Conservation (phyloP, 2,888 invertebrate genomes). For the Timandra comae region DNA sequence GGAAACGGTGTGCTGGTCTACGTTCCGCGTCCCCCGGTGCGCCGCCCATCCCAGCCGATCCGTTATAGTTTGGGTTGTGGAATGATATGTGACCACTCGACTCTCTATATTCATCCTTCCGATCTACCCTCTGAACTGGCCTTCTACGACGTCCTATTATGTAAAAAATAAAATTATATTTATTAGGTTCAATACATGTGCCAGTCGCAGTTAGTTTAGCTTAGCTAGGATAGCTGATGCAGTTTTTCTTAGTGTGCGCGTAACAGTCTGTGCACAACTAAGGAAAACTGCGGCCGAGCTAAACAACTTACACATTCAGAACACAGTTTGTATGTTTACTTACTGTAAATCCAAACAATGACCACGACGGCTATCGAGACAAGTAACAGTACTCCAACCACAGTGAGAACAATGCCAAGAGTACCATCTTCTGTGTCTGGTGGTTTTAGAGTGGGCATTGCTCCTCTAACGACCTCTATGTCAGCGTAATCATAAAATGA, state of each 20-base stretch:
- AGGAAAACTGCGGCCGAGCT: too few relatives aligned
- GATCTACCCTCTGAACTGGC: slow-evolving; percentile 33
- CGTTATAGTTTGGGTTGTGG: slow-evolving; percentile 90
- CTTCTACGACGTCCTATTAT: too few relatives aligned
- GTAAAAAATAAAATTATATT: too few relatives aligned
- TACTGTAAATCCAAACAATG: slow-evolving; percentile 35
- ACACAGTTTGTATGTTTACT: slow-evolving; percentile 18
- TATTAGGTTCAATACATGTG: too few relatives aligned
- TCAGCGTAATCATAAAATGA: slow-evolving; percentile 58
- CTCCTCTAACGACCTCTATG: slow-evolving; percentile 25
- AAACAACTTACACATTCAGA: too few relatives aligned
- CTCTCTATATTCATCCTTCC: slow-evolving; percentile 59
- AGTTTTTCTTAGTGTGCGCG: too few relatives aligned
- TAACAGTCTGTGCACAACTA: too few relatives aligned
- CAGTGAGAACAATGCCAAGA: slow-evolving; percentile 35
- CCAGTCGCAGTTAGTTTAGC: too few relatives aligned
- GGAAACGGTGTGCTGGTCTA: slow-evolving; percentile 52
- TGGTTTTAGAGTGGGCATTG: slow-evolving; percentile 31
- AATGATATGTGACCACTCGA: slow-evolving; percentile 88
- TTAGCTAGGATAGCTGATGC: too few relatives aligned
- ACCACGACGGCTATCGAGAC: slow-evolving; percentile 27
- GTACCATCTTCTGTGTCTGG: slow-evolving; percentile 35
- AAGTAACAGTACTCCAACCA: slow-evolving; percentile 29
- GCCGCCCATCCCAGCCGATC: slow-evolving; percentile 47
- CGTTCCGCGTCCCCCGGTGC: slow-evolving; percentile 55